Evolutionary conservation across 2,113 vertebrate genomes (phyloP).

Genomic region (Uropsilus gracilis): DNA sequence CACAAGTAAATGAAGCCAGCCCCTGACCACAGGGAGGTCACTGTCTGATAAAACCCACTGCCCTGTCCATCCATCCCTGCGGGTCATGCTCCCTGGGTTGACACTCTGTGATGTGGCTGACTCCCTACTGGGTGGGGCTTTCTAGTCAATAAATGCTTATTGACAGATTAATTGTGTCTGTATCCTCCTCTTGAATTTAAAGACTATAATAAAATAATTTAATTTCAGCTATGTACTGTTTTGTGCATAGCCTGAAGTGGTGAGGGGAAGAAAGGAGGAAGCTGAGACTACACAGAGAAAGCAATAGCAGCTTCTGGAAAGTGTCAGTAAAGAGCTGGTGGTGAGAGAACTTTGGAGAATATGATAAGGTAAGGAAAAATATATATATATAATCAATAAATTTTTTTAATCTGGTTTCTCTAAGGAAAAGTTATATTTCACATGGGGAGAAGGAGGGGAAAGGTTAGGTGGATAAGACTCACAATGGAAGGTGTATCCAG

Average conservation of each 20-base stretch:
- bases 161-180: background rate
- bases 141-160: background rate
- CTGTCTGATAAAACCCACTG: too few relatives aligned
- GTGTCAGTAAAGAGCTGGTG: background rate
- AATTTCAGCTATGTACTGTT: background rate
- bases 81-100: background rate
- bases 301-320: background rate
- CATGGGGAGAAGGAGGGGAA: background rate
- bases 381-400: too few relatives aligned
- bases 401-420: background rate
- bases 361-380: too few relatives aligned
- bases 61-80: background rate
- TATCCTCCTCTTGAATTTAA: background rate
- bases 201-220: slow-evolving; percentile 24
- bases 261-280: background rate
- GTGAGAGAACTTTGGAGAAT: too few relatives aligned
- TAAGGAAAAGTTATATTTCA: background rate
- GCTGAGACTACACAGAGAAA: background rate
- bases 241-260: background rate
- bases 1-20: too few relatives aligned
- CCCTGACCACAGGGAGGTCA: background rate
- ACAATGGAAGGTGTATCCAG: background rate
- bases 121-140: background rate
- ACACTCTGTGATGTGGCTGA: background rate
- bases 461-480: background rate